Base-by-base conservation (phyloP, 2,113 vertebrate genomes). In the Bombycilla garrulus region DNA sequence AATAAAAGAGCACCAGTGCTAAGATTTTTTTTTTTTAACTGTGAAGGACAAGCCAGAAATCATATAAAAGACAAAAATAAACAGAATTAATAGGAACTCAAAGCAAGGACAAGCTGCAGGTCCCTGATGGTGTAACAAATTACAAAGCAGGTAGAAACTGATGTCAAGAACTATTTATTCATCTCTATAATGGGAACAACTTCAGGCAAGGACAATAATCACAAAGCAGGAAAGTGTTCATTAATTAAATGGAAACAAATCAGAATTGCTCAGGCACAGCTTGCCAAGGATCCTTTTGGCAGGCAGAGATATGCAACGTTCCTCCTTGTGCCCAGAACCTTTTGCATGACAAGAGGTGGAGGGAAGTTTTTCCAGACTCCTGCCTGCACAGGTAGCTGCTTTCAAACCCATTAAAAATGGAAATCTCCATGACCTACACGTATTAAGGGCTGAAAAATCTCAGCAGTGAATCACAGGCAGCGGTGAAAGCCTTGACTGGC, bases 241-340 rank as follows among this genome's bases (percentile, higher is more conserved):
- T 93, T 94, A 88, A 94, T 96, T 94, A 94, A 95, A 97, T 94
- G 88, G 69, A 86, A 91, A 88, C 60, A 86, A 86, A 78, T 78
- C 80, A 71, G 76, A 78, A 74, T 36, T 74, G 81, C 88, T 84
- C 42, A 74, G 86, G 77, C 67, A 83, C 38, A 77, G 64, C 81
- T 90, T 96, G 91, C 95, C 94, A 96, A 95, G 89, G 88, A 62
- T 26, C 47, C 0, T 3, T 73, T 96, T 95, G 95, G 94, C 92
- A 95, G 90, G 86, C 67, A 72, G 47, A 92, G 83, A 74, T n/a
- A 54, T 5, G 38, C 35, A 48, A 4, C 5, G 11, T 6, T 90
- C 73, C 81, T 62, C 77, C 56, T 47, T 23, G 50, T 47, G 71
- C 88, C 58, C 85, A 1, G 47, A 66, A 73, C 35, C 40, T 57